Percentiles rank a stretch among this genome's conserved stretches.
These are phyloP conservation scores for Mesoclemmys tuberculata DNA, from an alignment of 2,113 vertebrate genomes.

Conservation along the genomic window DNA sequence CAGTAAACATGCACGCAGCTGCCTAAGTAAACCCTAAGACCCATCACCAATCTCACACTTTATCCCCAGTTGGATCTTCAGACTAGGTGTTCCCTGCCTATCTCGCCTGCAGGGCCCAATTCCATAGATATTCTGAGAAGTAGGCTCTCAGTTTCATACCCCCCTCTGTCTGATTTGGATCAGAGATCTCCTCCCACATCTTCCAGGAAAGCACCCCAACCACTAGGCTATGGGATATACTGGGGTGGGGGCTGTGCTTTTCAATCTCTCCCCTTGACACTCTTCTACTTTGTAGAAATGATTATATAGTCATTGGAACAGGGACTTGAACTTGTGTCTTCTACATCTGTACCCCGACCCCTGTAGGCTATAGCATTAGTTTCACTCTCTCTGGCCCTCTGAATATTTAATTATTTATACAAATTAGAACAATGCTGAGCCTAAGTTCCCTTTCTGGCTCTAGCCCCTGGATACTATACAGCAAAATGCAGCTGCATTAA, in stretches of 20 bases:
- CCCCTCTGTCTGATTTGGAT: background rate
- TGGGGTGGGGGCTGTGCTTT: background rate
- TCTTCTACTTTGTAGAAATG: background rate
- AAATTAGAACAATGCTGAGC: background rate
- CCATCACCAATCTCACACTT: background rate
- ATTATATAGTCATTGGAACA: background rate
- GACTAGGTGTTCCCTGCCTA: background rate
- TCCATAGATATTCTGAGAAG: background rate
- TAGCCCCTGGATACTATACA: background rate
- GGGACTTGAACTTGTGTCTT: background rate
- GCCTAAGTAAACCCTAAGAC: background rate
- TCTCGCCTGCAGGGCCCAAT: background rate
- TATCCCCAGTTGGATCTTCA: background rate
- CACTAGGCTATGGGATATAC: background rate
- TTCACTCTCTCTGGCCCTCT: background rate
- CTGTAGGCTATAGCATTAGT: too few species aligned
- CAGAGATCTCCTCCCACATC: background rate
- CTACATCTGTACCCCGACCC: background rate
- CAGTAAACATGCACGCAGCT: background rate
- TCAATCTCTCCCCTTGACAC: background rate
- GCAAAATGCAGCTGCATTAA: background rate
- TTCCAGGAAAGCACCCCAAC: background rate
- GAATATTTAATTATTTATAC: background rate
- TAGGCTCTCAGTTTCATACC: background rate
- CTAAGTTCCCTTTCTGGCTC: background rate